These are phyloP conservation scores for Pogoniulus pusillus DNA, from an alignment of 2,797 vertebrate species.

Conservation along the genomic window DNA sequence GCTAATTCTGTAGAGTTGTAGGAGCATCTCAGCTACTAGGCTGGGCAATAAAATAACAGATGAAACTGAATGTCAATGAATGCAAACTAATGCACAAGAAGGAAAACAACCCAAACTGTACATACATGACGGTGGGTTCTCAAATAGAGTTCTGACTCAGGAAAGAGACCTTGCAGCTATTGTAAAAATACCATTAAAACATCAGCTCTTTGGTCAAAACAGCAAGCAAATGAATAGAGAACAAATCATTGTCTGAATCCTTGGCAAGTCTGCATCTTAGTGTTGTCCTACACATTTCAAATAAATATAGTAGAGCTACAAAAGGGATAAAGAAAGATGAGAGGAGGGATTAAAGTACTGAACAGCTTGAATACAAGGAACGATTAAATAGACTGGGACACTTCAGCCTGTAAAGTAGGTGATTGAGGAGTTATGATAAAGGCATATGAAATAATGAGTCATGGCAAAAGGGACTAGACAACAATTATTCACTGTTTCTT, in stretches of 20 bases:
- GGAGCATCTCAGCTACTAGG: not conserved
- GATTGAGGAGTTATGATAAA: slow-evolving; percentile 14
- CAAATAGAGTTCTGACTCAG: slow-evolving; percentile 11
- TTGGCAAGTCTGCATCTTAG: not conserved
- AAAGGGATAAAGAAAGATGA: slow-evolving; percentile 6
- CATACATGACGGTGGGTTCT: not conserved
- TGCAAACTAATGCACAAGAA: not conserved
- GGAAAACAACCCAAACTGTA: not conserved
- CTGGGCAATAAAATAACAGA: not conserved
- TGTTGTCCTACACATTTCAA: not conserved
- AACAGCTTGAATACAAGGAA: not conserved
- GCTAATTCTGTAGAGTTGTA: not conserved
- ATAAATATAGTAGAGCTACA: not conserved
- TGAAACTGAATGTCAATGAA: slow-evolving; percentile 12
- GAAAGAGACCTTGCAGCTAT: slow-evolving; percentile 19
- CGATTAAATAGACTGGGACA: not conserved
- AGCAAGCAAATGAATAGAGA: not conserved
- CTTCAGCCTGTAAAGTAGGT: slow-evolving; percentile 13
- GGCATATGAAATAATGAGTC: not conserved
- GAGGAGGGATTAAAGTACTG: not conserved
- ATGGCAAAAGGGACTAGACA: not conserved
- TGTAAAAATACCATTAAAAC: not conserved
- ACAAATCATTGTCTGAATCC: not conserved
- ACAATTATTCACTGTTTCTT: slow-evolving; percentile 7
- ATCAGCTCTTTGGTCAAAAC: not conserved